phyloP scores from a whole-genome alignment of 2,113 vertebrate species.

The Damaliscus lunatus region DNA sequence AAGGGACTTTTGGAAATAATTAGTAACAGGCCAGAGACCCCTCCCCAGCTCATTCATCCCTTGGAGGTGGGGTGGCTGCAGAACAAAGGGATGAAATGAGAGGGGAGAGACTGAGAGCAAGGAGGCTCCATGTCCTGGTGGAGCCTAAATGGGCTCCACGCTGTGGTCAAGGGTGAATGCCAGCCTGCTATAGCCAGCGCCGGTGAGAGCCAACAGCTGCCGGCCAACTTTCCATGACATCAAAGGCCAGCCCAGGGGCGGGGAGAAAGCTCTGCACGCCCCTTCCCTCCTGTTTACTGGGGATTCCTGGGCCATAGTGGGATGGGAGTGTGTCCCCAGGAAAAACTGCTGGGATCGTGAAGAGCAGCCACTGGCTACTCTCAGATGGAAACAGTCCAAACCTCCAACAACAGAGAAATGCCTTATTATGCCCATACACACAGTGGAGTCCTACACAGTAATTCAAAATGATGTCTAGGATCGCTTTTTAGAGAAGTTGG shows the following conservation, averaged over 20 bases:
- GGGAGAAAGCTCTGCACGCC: background rate
- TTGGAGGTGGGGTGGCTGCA: background rate
- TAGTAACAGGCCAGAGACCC: slow-evolving; percentile 4
- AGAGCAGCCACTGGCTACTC: background rate
- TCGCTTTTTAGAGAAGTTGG: background rate
- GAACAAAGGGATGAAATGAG: slow-evolving; percentile 42
- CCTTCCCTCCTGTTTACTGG: background rate
- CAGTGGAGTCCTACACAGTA: rapidly evolving
- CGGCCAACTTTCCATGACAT: slow-evolving; percentile 67
- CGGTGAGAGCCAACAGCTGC: slow-evolving; percentile 44
- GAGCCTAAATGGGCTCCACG: background rate
- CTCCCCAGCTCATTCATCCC: background rate
- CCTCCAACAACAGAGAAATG: background rate
- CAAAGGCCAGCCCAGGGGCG: background rate
- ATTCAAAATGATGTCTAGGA: too few species aligned
- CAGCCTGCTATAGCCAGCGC: background rate
- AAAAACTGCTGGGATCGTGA: background rate
- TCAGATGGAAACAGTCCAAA: background rate
- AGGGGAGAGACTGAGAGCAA: slow-evolving; percentile 32
- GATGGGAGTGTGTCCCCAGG: rapidly evolving
- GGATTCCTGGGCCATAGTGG: background rate
- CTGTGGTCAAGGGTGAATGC: slow-evolving; percentile 14
- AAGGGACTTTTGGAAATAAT: background rate
- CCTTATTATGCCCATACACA: too few species aligned
- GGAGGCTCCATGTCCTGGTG: background rate